Base-by-base conservation (phyloP, 2,797 vertebrate genomes). In the Cyprinodon diabolis region DNA sequence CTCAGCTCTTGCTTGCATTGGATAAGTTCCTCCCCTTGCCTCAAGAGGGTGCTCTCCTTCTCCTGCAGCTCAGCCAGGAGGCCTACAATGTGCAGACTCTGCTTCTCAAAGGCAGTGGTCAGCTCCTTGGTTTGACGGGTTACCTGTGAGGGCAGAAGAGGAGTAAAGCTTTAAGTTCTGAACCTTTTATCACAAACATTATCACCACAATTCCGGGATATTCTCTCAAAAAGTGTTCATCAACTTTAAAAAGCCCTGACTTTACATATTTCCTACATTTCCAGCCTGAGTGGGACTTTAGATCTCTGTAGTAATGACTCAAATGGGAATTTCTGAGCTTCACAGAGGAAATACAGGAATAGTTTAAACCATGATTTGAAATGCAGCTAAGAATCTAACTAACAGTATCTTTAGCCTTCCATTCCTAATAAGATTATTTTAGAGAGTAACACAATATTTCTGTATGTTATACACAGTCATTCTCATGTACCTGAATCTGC, bases 41-140 rank as follows among this genome's bases (percentile, higher is more conserved):
- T 85, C 68, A 81, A 78, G 83, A 95, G 87, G 75, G 87, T 21
- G 1, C 68, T 72, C 40, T 96, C 95, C 78, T 94, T 94, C 69
- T 92, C 90, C 58, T 94, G 92, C 5, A 95, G 75, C 81, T 95
- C 95, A 54, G 35, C 69, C 52, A 96, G 87, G 77, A 96, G 91
- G 48, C 87, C 90, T 35, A 89, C 85, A 56, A 96, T 95, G 86
- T 96, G 92, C 73, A 85, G 91, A 84, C 93, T 95, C 87, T 96
- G 96, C 69, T 87, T 94, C 72, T 96, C 95, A 69, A 96, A 95
- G 74, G 95, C 96, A 68, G 79, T 80, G 3, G 95, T 95, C 19
- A 96, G 86, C 70, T 95, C 93, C 72, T 90, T 88, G 7, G 95
- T 96, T 90, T 96, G 94, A 75, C 82, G 79, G 21, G 93, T 95